Percentiles rank a stretch among this genome's conserved stretches.
Conservation (phyloP, 2,797 vertebrate species). For the Acanthurus lineatus region DNA sequence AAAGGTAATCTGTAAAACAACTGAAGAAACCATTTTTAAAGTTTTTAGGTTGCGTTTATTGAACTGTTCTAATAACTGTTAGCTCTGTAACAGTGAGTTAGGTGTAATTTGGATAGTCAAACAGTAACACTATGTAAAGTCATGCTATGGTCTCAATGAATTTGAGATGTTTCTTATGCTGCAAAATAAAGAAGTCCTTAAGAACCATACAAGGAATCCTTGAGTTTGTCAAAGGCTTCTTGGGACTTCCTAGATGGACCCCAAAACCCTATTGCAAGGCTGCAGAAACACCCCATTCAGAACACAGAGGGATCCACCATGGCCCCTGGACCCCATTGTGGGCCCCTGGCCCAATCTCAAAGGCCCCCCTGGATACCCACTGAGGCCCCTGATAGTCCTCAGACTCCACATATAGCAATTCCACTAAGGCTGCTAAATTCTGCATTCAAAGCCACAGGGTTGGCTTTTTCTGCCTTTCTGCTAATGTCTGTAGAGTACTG, state of each 20-base stretch:
- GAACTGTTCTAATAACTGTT: no score
- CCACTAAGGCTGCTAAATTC: neutral
- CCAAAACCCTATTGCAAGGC: neutral
- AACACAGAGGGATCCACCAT: neutral
- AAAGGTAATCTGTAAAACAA: neutral
- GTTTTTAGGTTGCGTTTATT: no score
- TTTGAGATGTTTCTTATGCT: neutral
- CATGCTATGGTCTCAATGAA: no score
- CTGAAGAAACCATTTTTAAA: no score
- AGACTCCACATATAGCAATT: neutral
- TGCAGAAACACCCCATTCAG: neutral
- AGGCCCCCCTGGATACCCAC: neutral
- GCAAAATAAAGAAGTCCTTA: neutral
- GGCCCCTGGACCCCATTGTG: neutral
- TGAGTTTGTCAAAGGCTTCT: neutral
- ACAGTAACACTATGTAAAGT: neutral
- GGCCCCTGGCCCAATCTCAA: neutral
- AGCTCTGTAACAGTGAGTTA: neutral
- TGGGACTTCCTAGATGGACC: neutral
- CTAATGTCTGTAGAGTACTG: constrained; percentile 26
- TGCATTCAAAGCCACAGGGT: constrained; percentile 4
- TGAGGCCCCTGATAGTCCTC: neutral
- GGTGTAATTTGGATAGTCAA: neutral
- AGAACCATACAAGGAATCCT: neutral
- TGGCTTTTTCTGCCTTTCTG: constrained; percentile 6